A percentile compares a stretch with the other conserved stretches of the same genome.
phyloP scores from a whole-genome alignment of 2,113 vertebrate species.

The Catharus bicknelli region DNA sequence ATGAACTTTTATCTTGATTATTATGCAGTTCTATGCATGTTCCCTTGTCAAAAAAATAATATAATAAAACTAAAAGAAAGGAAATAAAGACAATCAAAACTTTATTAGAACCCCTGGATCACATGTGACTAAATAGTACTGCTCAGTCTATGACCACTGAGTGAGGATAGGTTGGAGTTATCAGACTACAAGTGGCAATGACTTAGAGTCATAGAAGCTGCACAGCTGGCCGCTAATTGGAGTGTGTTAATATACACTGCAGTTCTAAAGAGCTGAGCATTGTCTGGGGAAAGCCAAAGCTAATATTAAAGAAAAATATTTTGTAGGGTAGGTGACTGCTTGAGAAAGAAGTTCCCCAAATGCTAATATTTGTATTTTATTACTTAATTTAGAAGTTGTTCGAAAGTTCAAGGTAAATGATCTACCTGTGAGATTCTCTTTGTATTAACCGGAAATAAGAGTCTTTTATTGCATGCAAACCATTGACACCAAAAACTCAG shows the following conservation, averaged over 20 bases:
- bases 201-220: not conserved
- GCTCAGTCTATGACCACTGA: not conserved
- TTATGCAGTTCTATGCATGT: not conserved
- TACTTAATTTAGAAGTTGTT: conserved; percentile 27
- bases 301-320: conserved; percentile 11
- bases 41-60: not conserved
- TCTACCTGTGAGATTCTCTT: not conserved
- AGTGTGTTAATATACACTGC: not conserved
- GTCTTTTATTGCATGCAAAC: not conserved
- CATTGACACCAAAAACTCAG: conserved; percentile 28
- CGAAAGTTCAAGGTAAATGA: not conserved
- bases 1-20: not conserved
- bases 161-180: not conserved
- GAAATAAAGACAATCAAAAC: not conserved
- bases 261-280: not conserved
- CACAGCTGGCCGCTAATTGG: conserved; percentile 4
- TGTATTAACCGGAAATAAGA: conserved; percentile 3
- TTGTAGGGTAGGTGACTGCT: not conserved
- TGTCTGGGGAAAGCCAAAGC: not conserved
- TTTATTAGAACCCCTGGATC: not conserved
- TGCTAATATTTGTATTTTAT: conserved; percentile 30
- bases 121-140: not conserved
- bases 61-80: not conserved
- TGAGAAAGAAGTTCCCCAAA: not conserved
- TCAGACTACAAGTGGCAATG: not conserved